Evolutionary conservation across 1,140 invertebrate species (phyloP), one percentile per base, ranked within the genome.

Genomic region (Drosophila bipectinata): DNA sequence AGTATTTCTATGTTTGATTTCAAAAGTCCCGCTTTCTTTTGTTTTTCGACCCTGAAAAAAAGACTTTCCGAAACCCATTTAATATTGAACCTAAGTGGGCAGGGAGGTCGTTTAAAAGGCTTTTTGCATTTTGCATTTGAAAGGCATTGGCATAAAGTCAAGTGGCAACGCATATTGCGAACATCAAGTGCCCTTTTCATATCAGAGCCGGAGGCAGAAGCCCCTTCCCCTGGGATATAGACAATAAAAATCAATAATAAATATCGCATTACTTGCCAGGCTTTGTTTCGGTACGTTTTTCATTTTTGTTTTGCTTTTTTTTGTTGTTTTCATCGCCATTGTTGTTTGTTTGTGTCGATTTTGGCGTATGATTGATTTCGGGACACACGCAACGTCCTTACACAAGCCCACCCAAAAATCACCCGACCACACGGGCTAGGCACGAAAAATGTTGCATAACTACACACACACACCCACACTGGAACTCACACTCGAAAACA

Each of bases 291-390:
- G n/a, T 48, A 18, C 14, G 8, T 53, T 49, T 71, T 63, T 53
- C n/a, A 15, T 9, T 58, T 18, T 49, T 24, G 8, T 26, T 26
- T 51, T 48, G 30, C 54, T 12, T 53, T n/a, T 49, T 32, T 49
- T 30, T 49, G 15, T 48, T 47, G 34, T 34, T 37, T 56, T 48
- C 60, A 44, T 55, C 52, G 18, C 8, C 26, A 47, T 41, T 30
- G 41, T 56, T 30, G 44, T 79, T 64, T 87, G 79, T 78, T 72
- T 63, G 59, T 71, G 79, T 81, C 60, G 82, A 68, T 81, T 87
- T 85, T 75, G 82, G 79, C 84, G 72, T 79, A 79, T 88, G 84
- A 88, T 88, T 88, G 83, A 88, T 88, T 88, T 83, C 59, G 32
- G 60, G 45, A 39, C 66, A 77, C 72, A 68, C 57, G 55, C 80